Evolutionary conservation across 2,888 invertebrate species (phyloP).

Genomic region (Nomada ferruginata): DNA sequence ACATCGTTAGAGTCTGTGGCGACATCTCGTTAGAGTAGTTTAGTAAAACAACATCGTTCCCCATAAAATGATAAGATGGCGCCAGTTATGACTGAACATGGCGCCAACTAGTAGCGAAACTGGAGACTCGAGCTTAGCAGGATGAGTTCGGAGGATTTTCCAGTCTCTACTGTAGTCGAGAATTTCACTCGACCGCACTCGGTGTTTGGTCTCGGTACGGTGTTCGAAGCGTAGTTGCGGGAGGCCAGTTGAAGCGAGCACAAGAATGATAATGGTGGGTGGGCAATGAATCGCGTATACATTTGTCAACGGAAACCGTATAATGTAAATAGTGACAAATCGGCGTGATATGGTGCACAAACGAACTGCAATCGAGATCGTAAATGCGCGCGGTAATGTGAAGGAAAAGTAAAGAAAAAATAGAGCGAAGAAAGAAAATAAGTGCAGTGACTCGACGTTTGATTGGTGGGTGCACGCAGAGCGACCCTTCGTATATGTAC

Average conservation of each 20-base stretch:
- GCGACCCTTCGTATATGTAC: slow-evolving; percentile 41
- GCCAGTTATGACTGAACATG: background rate
- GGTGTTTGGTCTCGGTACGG: slow-evolving; percentile 32
- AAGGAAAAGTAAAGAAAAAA: slow-evolving; percentile 27
- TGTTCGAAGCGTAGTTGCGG: slow-evolving; percentile 43
- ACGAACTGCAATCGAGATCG: slow-evolving; percentile 24
- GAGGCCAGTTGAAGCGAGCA: slow-evolving; percentile 46
- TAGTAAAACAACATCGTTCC: too few species aligned
- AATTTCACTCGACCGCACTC: slow-evolving; percentile 38
- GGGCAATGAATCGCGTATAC: slow-evolving; percentile 57
- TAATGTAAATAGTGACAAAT: slow-evolving; percentile 64
- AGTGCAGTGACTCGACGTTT: slow-evolving; percentile 64
- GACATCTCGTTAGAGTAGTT: too few species aligned
- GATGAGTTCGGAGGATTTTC: slow-evolving; percentile 41
- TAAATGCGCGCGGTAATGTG: slow-evolving; percentile 59
- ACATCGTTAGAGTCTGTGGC: too few species aligned
- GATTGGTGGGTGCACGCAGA: slow-evolving; percentile 63
- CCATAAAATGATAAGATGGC: slow-evolving; percentile 5
- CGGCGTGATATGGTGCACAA: slow-evolving; percentile 47
- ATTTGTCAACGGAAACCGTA: slow-evolving; percentile 28
- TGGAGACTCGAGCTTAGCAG: background rate
- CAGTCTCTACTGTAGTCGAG: slow-evolving; percentile 38
- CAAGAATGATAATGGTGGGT: slow-evolving; percentile 55
- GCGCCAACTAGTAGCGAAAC: slow-evolving; percentile 15
- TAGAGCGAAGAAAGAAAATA: slow-evolving; percentile 19